phyloP scores from a whole-genome alignment of 2,888 invertebrate species.

The Athripsodes cinereus region DNA sequence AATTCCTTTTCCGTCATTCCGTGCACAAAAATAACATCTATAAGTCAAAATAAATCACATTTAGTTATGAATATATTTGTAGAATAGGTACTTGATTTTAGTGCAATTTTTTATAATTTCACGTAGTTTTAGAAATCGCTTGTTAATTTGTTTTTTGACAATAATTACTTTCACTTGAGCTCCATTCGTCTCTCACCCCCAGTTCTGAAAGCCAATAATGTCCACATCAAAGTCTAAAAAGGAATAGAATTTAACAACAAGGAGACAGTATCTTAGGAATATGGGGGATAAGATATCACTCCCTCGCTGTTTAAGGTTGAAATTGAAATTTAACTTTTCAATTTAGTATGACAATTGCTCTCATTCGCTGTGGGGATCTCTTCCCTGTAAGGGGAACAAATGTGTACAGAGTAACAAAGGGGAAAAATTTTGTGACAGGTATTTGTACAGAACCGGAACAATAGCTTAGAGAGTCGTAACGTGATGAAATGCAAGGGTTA shows the following conservation, averaged over 20 bases:
- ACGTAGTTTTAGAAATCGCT: too few relatives aligned
- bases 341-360: constrained; percentile 28
- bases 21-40: too few relatives aligned
- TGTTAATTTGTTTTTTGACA: too few relatives aligned
- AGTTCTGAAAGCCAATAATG: not conserved
- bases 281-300: constrained; percentile 5
- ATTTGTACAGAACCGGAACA: not conserved
- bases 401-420: constrained; percentile 15
- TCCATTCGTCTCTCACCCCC: not conserved
- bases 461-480: not conserved
- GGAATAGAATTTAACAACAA: not conserved
- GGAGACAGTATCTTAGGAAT: not conserved
- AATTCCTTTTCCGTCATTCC: too few relatives aligned
- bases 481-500: not conserved
- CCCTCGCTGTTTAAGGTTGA: constrained; percentile 14
- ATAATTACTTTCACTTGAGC: not conserved
- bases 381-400: not conserved
- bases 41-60: too few relatives aligned
- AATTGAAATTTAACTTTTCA: constrained; percentile 29
- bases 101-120: too few relatives aligned
- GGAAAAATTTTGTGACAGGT: constrained; percentile 6
- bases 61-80: too few relatives aligned
- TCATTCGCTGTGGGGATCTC: constrained; percentile 21
- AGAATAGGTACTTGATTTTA: too few relatives aligned
- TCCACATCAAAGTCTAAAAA: not conserved